Evolutionary conservation across 92 coral and sea anemone genomes (phyloP).

Genomic region (Parazoanthus atlanticus): DNA sequence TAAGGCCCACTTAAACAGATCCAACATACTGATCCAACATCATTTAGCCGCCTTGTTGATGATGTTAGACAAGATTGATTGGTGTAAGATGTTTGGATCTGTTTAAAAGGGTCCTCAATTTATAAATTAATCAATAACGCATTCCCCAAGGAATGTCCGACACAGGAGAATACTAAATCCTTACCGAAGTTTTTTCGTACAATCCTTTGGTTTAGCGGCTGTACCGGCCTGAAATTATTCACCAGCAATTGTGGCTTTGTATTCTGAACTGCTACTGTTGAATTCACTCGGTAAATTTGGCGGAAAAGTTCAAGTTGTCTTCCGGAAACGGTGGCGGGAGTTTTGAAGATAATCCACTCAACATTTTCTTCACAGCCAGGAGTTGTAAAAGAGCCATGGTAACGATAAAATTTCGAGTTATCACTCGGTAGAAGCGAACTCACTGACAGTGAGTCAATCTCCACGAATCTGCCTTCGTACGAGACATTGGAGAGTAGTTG

Average conservation of each 20-base stretch:
- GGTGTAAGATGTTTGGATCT: no score
- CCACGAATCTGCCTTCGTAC: constrained; percentile 40
- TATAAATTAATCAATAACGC: no score
- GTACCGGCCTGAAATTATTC: constrained; percentile 85
- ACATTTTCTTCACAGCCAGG: constrained; percentile 90
- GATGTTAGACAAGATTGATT: background rate
- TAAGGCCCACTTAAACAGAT: no score
- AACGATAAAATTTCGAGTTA: constrained; percentile 65
- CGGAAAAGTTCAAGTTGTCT: constrained; percentile 66
- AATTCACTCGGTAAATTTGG: constrained; percentile 30
- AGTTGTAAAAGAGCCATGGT: constrained; percentile 88
- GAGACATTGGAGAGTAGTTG: constrained; percentile 51
- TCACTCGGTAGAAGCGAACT: constrained; percentile 65
- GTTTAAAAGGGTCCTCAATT: no score
- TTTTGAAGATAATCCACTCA: constrained; percentile 86
- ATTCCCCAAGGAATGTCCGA: no score
- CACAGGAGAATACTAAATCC: constrained; percentile 6
- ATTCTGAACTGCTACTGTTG: constrained; percentile 39
- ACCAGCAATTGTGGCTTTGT: constrained; percentile 54
- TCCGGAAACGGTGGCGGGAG: constrained; percentile 61
- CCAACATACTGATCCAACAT: no score
- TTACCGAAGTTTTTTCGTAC: constrained; percentile 83
- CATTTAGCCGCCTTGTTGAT: background rate
- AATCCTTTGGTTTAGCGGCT: constrained; percentile 71
- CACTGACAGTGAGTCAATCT: constrained; percentile 46